Base-by-base conservation (phyloP, 2,113 vertebrate species). In the Collichthys lucidus region DNA sequence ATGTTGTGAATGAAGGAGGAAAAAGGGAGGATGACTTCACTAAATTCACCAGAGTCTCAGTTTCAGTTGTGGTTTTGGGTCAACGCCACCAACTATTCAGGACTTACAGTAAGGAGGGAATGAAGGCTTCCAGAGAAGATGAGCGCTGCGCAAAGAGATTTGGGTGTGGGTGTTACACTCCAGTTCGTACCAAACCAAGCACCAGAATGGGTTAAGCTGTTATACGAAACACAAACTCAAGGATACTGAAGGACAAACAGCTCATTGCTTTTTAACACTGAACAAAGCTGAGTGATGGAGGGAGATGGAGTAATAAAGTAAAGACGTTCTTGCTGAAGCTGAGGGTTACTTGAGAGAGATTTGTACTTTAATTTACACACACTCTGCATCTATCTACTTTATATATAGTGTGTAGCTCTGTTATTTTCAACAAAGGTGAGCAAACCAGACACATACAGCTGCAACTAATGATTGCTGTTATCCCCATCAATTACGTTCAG, bases 41-140 rank as follows among this genome's bases (percentile, higher is more conserved):
- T 74, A 55, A 59, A 83, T 83, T 80, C 56, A 75, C 44, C 40
- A 77, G 26, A 82, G 42, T 67, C 80, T 19, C 11, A 22, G 16
- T 74, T 76, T 80, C 62, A 84, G 64, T 82, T 87, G 89, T 74
- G 88, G 83, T 87, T 81, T 84, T 86, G 85, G 77, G 52, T 24
- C 15, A 53, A 55, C 0, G 49, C 68, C 83, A 84, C 67, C 63
- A 65, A 31, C 5, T 2, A 44, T 46, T 49, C 64, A 49, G 80
- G 72, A 78, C 52, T 81, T 63, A 81, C 57, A 62, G 68, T 80
- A 56, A 86, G 56, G 35, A 57, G 72, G 77, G 55, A 66, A 15
- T 59, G 71, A 70, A 52, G 0, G 11, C 60, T 71, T 70, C 83
- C 57, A 80, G 52, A 70, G 68, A 81, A 61, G 69, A 35, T 68